Conservation (phyloP, 2,797 vertebrate species). For the Pseudotriccus pelzelni region DNA sequence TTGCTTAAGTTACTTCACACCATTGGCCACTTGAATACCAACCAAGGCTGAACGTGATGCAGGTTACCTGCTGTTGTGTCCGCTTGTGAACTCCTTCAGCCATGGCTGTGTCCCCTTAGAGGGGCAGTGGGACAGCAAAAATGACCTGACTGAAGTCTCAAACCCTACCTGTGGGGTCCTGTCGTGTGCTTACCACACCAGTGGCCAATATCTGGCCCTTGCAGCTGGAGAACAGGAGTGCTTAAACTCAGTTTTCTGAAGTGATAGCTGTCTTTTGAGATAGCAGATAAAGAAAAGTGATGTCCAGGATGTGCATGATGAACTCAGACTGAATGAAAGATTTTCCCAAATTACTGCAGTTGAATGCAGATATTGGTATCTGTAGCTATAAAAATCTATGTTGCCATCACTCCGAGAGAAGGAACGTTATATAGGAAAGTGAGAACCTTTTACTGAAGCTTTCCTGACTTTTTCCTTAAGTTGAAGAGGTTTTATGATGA, state of each 20-base stretch:
- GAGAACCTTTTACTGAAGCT: background rate
- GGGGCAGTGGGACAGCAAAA: background rate
- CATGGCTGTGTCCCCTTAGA: background rate
- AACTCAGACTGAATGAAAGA: background rate
- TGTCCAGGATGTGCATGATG: background rate
- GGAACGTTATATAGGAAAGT: background rate
- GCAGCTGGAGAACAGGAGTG: background rate
- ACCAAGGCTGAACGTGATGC: background rate
- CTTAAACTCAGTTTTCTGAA: background rate
- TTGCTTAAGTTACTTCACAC: background rate
- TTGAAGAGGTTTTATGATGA: background rate
- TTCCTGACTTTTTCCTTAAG: background rate
- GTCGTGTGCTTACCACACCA: rapidly evolving
- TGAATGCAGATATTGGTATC: background rate
- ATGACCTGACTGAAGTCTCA: background rate
- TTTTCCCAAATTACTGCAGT: background rate
- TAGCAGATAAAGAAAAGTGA: background rate
- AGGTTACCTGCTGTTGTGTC: background rate
- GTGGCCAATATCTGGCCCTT: background rate
- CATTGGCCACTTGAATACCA: rapidly evolving
- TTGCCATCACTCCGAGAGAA: background rate
- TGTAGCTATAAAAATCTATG: background rate
- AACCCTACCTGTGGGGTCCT: background rate
- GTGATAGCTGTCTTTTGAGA: background rate
- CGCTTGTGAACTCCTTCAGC: background rate